phyloP scores from a whole-genome alignment of 2,888 invertebrate species.

The Pomacea canaliculata region DNA sequence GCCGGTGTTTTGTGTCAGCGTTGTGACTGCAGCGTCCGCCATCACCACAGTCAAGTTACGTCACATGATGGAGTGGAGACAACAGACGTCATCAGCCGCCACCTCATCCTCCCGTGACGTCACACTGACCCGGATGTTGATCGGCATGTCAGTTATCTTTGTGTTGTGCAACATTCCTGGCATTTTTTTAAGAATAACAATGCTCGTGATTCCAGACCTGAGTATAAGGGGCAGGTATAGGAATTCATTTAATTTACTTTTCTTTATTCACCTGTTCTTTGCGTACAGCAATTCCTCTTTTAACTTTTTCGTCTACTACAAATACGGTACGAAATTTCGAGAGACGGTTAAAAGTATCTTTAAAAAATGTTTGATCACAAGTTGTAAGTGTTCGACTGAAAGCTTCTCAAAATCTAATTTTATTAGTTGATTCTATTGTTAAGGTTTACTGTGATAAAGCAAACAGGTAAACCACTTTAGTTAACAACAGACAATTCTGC shows the following conservation, averaged over 20 bases:
- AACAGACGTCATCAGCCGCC: neutral
- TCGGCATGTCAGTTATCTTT: constrained; percentile 12
- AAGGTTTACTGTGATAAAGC: too few relatives aligned
- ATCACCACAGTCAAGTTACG: neutral
- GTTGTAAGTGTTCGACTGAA: too few relatives aligned
- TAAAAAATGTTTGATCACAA: neutral
- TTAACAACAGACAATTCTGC: too few relatives aligned
- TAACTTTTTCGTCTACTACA: constrained; percentile 5
- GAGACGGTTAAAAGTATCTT: neutral
- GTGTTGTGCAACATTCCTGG: neutral
- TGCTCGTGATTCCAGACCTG: neutral
- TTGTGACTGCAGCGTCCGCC: neutral
- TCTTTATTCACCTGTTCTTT: neutral
- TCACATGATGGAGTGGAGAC: neutral
- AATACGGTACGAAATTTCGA: neutral
- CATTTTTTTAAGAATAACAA: neutral
- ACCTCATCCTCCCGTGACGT: neutral
- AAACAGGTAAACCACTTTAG: too few relatives aligned
- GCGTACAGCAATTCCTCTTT: neutral
- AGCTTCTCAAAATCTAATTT: too few relatives aligned
- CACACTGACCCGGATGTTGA: constrained; percentile 17
- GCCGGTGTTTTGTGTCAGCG: neutral
- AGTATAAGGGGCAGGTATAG: neutral
- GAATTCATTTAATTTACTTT: neutral
- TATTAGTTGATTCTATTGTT: too few relatives aligned